phyloP scores from a whole-genome alignment of 1,140 invertebrate species.

The Cherax destructor region DNA sequence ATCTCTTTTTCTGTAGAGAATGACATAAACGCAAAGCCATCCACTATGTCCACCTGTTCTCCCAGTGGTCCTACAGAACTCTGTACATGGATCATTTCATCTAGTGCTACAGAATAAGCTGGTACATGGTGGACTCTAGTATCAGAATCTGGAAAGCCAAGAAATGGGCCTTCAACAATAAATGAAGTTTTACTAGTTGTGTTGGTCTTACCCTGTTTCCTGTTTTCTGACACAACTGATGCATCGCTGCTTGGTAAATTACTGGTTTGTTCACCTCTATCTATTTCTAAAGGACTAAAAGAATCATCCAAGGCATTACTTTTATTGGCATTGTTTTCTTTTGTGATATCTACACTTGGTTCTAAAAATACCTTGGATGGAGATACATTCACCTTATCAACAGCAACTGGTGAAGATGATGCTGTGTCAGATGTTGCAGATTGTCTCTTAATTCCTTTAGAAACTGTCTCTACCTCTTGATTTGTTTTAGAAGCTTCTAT shows the following conservation, averaged over 20 bases:
- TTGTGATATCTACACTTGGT: background rate
- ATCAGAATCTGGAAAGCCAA: slow-evolving; percentile 44
- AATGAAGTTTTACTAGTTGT: background rate
- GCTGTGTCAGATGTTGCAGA: background rate
- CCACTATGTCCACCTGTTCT: slow-evolving; percentile 60
- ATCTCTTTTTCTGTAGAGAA: slow-evolving; percentile 47
- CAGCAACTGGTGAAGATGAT: background rate
- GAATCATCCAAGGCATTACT: background rate
- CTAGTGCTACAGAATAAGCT: slow-evolving; percentile 11
- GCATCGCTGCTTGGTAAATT: background rate
- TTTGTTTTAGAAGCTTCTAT: background rate
- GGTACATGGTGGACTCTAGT: slow-evolving; percentile 55
- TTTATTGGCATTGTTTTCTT: background rate
- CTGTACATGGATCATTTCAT: slow-evolving; percentile 62
- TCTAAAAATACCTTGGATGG: background rate
- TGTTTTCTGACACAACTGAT: background rate
- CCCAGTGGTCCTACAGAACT: slow-evolving; percentile 34
- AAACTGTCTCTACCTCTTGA: background rate
- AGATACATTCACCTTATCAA: background rate
- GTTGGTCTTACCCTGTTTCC: background rate
- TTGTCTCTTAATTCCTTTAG: background rate
- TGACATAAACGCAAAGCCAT: slow-evolving; percentile 66
- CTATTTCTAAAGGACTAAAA: background rate
- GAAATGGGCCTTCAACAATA: slow-evolving; percentile 25
- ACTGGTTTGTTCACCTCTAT: background rate